Percentiles rank a stretch among this genome's conserved stretches.
Conservation (phyloP, 35 echinoderm and acorn worm genomes). For the Holothuria glaberrima region DNA sequence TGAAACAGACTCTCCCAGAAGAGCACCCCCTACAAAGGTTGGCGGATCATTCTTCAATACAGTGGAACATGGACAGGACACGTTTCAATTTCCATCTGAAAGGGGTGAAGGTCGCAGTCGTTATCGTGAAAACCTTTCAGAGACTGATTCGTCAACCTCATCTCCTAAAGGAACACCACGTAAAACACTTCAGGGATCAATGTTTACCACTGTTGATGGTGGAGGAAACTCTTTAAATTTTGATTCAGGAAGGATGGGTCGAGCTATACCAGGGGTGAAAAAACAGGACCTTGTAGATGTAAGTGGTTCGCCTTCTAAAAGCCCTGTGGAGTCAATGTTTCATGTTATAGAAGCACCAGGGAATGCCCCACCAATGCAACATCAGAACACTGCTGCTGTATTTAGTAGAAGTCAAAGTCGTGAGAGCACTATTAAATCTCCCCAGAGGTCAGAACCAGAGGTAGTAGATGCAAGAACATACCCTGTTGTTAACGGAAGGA, state of each 20-base stretch:
- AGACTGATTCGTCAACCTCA: conserved; percentile 23
- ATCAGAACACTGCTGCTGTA: conserved; percentile 56
- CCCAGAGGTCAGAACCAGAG: neutral
- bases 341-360: conserved; percentile 61
- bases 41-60: conserved; percentile 55
- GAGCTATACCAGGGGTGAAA: conserved; percentile 51
- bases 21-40: conserved; percentile 21
- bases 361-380: neutral
- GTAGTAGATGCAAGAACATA: neutral
- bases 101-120: conserved; percentile 59
- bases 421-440: neutral
- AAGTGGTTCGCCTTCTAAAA: conserved; percentile 59
- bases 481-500: neutral
- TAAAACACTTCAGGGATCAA: conserved; percentile 47
- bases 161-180: conserved; percentile 45
- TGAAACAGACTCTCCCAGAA: conserved; percentile 45
- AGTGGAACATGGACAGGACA: conserved; percentile 71
- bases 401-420: conserved; percentile 60
- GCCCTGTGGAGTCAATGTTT: conserved; percentile 64
- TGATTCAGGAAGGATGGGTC: conserved; percentile 44
- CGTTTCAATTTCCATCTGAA: conserved; percentile 78
- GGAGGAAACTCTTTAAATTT: conserved; percentile 86
- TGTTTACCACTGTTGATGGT: conserved; percentile 77
- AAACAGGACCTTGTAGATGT: conserved; percentile 51
- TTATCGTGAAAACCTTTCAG: neutral